Evolutionary conservation across 1,140 invertebrate species (phyloP).

Genomic region (Drosophila fuyamai): DNA sequence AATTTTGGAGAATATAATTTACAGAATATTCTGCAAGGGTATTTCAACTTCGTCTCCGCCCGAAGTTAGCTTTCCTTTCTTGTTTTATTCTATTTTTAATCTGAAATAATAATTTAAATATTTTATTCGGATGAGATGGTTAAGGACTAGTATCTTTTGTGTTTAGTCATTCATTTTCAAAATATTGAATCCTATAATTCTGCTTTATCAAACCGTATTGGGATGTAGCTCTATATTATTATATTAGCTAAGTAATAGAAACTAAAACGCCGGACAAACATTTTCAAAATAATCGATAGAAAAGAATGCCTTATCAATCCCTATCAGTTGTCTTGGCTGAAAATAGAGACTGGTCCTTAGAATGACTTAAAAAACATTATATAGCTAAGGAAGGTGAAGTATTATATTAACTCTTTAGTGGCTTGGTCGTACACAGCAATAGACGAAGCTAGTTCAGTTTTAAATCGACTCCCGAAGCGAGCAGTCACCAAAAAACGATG

Average conservation of each 20-base stretch:
- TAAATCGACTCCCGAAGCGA: slow-evolving; percentile 13
- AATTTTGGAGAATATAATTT: no score
- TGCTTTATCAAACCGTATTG: no score
- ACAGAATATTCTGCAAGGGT: no score
- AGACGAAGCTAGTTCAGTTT: slow-evolving; percentile 39
- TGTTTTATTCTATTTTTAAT: no score
- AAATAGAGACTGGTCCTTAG: background rate
- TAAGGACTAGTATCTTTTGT: no score
- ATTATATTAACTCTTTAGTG: slow-evolving; percentile 31
- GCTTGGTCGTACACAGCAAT: slow-evolving; percentile 6
- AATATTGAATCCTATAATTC: no score
- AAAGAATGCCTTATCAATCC: background rate
- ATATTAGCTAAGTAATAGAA: background rate
- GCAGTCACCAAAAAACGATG: slow-evolving; percentile 52
- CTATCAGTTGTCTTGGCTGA: slow-evolving; percentile 2
- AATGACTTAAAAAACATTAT: slow-evolving; percentile 1
- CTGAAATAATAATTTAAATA: no score
- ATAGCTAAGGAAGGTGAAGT: background rate
- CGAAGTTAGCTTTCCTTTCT: no score
- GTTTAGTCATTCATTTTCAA: no score
- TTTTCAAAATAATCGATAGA: slow-evolving; percentile 7
- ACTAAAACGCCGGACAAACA: slow-evolving; percentile 8
- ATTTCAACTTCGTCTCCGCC: no score
- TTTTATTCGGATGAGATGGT: no score
- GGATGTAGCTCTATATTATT: no score